A percentile compares a stretch with the other conserved stretches of the same genome.
These are phyloP conservation scores for Chorisops tibialis DNA, from an alignment of 2,888 invertebrate species.

Conservation along the genomic window DNA sequence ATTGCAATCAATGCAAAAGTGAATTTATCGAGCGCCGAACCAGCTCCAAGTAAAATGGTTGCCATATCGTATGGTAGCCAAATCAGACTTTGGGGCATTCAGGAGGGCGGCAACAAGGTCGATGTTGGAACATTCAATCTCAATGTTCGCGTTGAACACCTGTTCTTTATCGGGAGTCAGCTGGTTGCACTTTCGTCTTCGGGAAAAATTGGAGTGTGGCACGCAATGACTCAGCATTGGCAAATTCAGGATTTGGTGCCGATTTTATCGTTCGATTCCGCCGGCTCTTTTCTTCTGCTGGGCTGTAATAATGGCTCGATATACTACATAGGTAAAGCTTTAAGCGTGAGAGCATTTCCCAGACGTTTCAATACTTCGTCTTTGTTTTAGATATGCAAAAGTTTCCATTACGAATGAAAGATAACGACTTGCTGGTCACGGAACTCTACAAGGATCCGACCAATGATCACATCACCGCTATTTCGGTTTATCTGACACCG, in stretches of 20 bases:
- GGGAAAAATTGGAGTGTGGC: conserved; percentile 98
- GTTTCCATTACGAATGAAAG: conserved; percentile 97
- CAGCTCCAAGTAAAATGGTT: conserved; percentile 70
- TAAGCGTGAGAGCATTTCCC: too few relatives aligned
- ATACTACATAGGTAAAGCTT: conserved; percentile 82
- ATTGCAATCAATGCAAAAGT: conserved; percentile 81
- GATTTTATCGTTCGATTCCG: conserved; percentile 94
- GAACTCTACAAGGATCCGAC: conserved; percentile 93
- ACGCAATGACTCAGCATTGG: conserved; percentile 98
- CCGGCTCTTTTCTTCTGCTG: conserved; percentile 89
- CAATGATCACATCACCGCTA: conserved; percentile 93
- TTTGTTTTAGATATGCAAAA: conserved; percentile 99
- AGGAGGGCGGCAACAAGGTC: conserved; percentile 69
- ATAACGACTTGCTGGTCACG: conserved; percentile 95
- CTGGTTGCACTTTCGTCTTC: conserved; percentile 90
- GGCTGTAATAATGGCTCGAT: conserved; percentile 97
- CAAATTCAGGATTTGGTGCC: conserved; percentile 95
- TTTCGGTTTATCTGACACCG: conserved; percentile 97
- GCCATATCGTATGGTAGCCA: conserved; percentile 76
- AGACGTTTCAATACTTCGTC: too few relatives aligned
- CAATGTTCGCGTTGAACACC: conserved; percentile 87
- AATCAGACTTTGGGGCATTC: conserved; percentile 75
- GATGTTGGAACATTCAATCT: conserved; percentile 87
- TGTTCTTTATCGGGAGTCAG: conserved; percentile 97
- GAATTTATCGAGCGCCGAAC: conserved; percentile 55